Percentiles rank a stretch among this genome's conserved stretches.
phyloP scores from a whole-genome alignment of 2,113 vertebrate species.

The Platichthys flesus region DNA sequence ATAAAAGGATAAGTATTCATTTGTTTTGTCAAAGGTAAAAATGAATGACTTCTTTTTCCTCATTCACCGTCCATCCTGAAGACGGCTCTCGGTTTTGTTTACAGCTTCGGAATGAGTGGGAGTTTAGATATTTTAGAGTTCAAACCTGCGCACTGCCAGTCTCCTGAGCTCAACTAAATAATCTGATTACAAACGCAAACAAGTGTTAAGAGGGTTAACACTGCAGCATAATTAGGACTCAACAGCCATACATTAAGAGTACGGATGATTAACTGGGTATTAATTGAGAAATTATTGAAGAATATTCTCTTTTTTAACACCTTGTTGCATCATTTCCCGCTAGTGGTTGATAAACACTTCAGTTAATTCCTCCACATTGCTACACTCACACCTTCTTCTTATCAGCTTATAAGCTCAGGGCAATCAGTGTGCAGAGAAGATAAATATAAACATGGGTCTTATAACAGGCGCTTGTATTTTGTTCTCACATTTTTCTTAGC shows the following conservation, averaged over 20 bases:
- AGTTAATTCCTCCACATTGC: background rate
- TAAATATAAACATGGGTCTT: background rate
- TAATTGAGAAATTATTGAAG: background rate
- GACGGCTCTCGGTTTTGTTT: background rate
- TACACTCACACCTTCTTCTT: background rate
- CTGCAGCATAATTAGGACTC: background rate
- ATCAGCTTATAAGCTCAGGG: background rate
- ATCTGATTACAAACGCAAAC: constrained; percentile 42
- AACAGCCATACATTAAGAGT: background rate
- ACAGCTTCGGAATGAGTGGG: background rate
- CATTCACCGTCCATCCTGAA: background rate
- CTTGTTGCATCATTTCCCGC: background rate
- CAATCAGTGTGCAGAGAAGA: background rate
- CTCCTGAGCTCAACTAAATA: constrained; percentile 16
- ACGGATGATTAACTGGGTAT: background rate
- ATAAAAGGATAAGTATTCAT: too few relatives aligned
- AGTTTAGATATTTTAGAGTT: constrained; percentile 25
- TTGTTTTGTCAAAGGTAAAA: background rate
- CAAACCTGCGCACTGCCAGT: constrained; percentile 11
- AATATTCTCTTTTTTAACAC: background rate
- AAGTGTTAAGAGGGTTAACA: background rate
- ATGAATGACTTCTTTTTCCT: background rate
- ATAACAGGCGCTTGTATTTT: background rate
- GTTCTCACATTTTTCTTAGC: background rate
- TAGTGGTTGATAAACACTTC: background rate